Conservation (phyloP, 1,140 invertebrate species). For the Drosophila miranda region DNA sequence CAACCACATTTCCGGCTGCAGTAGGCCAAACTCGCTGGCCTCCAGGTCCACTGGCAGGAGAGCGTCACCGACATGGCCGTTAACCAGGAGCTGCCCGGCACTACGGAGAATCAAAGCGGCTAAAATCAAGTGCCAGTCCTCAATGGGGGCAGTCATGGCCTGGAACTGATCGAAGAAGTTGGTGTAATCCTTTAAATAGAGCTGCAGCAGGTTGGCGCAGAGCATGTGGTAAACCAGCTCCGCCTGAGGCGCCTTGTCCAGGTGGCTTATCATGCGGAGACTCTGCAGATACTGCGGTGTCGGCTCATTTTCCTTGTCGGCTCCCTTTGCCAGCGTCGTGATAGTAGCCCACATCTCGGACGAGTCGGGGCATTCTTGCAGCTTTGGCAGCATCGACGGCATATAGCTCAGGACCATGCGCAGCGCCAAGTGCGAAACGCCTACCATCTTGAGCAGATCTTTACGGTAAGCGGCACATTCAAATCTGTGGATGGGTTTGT, state of each 20-base stretch:
- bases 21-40: constrained; percentile 34
- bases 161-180: constrained; percentile 43
- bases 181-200: constrained; percentile 56
- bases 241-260: constrained; percentile 31
- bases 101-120: constrained; percentile 58
- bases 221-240: constrained; percentile 59
- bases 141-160: neutral
- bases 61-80: constrained; percentile 58
- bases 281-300: constrained; percentile 28
- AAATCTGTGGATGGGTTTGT: constrained; percentile 43
- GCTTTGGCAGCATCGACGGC: constrained; percentile 23
- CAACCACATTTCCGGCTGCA: constrained; percentile 54
- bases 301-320: neutral
- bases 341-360: constrained; percentile 43
- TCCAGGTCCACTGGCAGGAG: constrained; percentile 24
- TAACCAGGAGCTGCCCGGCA: constrained; percentile 58
- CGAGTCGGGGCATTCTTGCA: constrained; percentile 3
- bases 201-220: constrained; percentile 55
- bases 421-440: constrained; percentile 63
- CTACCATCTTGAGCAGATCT: constrained; percentile 47
- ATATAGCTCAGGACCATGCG: constrained; percentile 52
- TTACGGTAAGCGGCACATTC: constrained; percentile 50
- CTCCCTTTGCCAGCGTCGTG: constrained; percentile 1
- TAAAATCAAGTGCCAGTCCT: constrained; percentile 54
- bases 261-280: constrained; percentile 57